Evolutionary conservation across 1,140 invertebrate species (phyloP).

Genomic region (Rhynchophorus ferrugineus): DNA sequence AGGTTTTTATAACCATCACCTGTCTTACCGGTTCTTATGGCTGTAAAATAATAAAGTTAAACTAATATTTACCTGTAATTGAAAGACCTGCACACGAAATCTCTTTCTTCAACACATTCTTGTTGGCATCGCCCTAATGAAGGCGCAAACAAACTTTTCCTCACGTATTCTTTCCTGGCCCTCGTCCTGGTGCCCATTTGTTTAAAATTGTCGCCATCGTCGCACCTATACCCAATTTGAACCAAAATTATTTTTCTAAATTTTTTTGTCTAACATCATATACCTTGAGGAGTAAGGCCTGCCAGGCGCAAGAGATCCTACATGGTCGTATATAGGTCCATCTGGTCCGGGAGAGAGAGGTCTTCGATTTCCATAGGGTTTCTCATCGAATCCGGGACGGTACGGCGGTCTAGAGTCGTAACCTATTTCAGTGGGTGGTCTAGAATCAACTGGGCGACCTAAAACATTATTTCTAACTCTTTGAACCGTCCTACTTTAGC

Average conservation of each 20-base stretch:
- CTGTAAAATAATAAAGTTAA: no score
- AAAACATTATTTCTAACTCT: no score
- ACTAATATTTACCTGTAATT: slow-evolving; percentile 71
- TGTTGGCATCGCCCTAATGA: slow-evolving; percentile 70
- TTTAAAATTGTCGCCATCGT: slow-evolving; percentile 65
- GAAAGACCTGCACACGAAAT: slow-evolving; percentile 82
- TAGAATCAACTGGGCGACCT: slow-evolving; percentile 23
- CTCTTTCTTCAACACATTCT: slow-evolving; percentile 72
- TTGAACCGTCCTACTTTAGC: no score
- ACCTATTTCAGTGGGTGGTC: slow-evolving; percentile 32
- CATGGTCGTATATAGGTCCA: slow-evolving; percentile 36
- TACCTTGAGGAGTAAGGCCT: slow-evolving; percentile 4
- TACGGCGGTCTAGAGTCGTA: slow-evolving; percentile 25
- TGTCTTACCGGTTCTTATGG: no score
- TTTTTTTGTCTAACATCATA: no score
- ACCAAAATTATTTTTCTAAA: background rate
- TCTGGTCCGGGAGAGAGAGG: slow-evolving; percentile 39
- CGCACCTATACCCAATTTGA: slow-evolving; percentile 52
- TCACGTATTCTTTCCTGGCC: slow-evolving; percentile 69
- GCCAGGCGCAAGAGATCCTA: slow-evolving; percentile 18
- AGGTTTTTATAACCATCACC: no score
- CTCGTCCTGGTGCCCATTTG: slow-evolving; percentile 68
- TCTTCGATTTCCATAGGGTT: slow-evolving; percentile 24
- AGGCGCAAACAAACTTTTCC: slow-evolving; percentile 63
- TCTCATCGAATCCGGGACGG: slow-evolving; percentile 33